A percentile compares a stretch with the other conserved stretches of the same genome.
phyloP scores from a whole-genome alignment of 2,888 invertebrate species.

The Acanthopleura granulata region DNA sequence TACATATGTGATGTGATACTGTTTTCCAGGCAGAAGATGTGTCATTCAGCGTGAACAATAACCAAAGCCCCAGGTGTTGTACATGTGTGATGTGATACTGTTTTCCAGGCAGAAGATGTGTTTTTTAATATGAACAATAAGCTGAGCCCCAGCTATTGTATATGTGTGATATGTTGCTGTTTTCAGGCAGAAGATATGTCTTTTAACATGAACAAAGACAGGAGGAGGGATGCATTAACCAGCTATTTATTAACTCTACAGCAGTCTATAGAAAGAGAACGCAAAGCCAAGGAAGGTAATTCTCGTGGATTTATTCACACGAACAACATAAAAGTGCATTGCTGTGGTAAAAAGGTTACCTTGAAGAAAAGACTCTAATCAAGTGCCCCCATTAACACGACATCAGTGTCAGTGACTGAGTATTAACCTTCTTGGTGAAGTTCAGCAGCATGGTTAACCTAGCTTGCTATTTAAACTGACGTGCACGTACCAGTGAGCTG shows the following conservation, averaged over 20 bases:
- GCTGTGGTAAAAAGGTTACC: too few relatives aligned
- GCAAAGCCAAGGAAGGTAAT: slow-evolving; percentile 86
- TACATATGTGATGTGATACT: not conserved
- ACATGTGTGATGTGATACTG: not conserved
- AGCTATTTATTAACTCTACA: slow-evolving; percentile 88
- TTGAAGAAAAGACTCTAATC: too few relatives aligned
- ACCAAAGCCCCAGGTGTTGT: too few relatives aligned
- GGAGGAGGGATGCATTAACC: slow-evolving; percentile 87
- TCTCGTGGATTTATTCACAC: not conserved
- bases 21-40: slow-evolving; percentile 86
- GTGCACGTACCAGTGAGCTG: too few relatives aligned
- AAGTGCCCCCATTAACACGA: too few relatives aligned
- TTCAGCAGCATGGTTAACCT: too few relatives aligned
- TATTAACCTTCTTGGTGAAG: too few relatives aligned
- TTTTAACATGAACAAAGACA: slow-evolving; percentile 90
- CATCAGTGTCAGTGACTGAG: too few relatives aligned
- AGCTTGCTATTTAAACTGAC: too few relatives aligned
- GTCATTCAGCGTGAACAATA: slow-evolving; percentile 94
- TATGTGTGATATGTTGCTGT: not conserved
- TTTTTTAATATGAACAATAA: too few relatives aligned
- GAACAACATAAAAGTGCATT: too few relatives aligned
- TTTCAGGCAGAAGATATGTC: slow-evolving; percentile 87
- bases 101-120: not conserved
- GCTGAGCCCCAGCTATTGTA: too few relatives aligned
- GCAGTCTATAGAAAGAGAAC: slow-evolving; percentile 89